Evolutionary conservation across 2,797 vertebrate genomes (phyloP).

Genomic region (Phoebastria nigripes): DNA sequence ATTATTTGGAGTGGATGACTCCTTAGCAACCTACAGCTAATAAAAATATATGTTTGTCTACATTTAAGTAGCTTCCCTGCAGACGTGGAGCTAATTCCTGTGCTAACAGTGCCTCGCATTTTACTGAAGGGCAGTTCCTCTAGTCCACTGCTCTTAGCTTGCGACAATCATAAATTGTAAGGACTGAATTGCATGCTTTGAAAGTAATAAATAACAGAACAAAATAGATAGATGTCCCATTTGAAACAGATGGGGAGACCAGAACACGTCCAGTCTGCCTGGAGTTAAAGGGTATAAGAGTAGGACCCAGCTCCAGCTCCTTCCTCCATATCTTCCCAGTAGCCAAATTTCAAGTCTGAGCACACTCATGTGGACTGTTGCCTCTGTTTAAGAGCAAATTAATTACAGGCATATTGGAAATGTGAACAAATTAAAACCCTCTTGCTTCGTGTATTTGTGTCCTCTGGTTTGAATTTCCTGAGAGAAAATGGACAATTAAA

Average conservation of each 20-base stretch:
- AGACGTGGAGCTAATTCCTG: neutral
- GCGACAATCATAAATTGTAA: neutral
- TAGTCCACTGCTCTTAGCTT: neutral
- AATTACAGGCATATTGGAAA: neutral
- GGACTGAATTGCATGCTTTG: neutral
- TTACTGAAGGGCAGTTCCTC: neutral
- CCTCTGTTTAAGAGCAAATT: neutral
- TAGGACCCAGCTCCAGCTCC: neutral
- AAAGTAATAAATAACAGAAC: neutral
- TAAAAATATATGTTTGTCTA: neutral
- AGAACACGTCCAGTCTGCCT: neutral
- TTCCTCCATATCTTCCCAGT: neutral
- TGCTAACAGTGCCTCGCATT: rapidly evolving
- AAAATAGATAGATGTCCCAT: neutral
- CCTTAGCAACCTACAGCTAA: neutral
- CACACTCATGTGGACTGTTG: neutral
- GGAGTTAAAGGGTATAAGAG: neutral
- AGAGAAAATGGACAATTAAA: neutral
- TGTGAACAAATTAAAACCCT: neutral
- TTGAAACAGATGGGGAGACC: neutral
- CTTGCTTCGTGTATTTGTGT: neutral
- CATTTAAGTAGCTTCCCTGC: neutral
- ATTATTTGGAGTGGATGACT: neutral
- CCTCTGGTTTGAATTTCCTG: neutral
- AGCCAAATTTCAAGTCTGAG: neutral